These are phyloP conservation scores for Caenorhabditis macrosperma DNA, from an alignment of 2,888 invertebrate species.

Conservation along the genomic window DNA sequence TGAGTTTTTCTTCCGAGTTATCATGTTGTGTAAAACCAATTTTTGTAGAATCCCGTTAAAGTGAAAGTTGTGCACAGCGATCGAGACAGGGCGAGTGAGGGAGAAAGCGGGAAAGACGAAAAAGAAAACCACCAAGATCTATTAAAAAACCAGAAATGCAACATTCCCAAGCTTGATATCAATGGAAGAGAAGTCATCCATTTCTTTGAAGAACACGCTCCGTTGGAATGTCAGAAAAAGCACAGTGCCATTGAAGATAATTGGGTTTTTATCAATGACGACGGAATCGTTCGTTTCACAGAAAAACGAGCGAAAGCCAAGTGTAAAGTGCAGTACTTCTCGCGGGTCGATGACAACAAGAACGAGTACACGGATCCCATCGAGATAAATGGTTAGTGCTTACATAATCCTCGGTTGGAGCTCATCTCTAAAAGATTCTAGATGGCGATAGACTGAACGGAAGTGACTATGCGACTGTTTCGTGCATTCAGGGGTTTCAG, in stretches of 20 bases:
- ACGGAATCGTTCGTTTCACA: slow-evolving; percentile 66
- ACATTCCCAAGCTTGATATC: slow-evolving; percentile 76
- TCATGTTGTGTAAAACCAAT: not conserved
- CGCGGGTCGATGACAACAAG: slow-evolving; percentile 58
- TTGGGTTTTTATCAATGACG: slow-evolving; percentile 73
- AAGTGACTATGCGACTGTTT: slow-evolving; percentile 56
- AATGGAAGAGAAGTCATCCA: slow-evolving; percentile 73
- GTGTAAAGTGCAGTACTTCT: slow-evolving; percentile 58
- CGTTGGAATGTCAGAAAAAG: slow-evolving; percentile 65
- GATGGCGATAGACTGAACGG: slow-evolving; percentile 41
- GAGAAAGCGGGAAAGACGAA: not conserved
- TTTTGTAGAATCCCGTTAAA: slow-evolving; percentile 31
- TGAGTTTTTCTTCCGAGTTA: not conserved
- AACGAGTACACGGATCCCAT: slow-evolving; percentile 46
- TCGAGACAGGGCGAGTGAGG: slow-evolving; percentile 21
- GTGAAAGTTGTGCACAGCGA: slow-evolving; percentile 49
- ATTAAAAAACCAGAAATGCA: slow-evolving; percentile 64
- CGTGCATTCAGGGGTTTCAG: slow-evolving; percentile 51
- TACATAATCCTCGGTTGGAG: not conserved
- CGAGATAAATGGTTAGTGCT: slow-evolving; percentile 22
- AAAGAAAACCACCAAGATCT: slow-evolving; percentile 1
- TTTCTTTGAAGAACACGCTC: slow-evolving; percentile 70
- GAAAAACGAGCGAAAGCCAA: slow-evolving; percentile 59
- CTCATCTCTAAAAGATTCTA: not conserved
- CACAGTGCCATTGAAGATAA: slow-evolving; percentile 58